Conservation (phyloP, 2,113 vertebrate genomes). For the Formicarius rufipectus region DNA sequence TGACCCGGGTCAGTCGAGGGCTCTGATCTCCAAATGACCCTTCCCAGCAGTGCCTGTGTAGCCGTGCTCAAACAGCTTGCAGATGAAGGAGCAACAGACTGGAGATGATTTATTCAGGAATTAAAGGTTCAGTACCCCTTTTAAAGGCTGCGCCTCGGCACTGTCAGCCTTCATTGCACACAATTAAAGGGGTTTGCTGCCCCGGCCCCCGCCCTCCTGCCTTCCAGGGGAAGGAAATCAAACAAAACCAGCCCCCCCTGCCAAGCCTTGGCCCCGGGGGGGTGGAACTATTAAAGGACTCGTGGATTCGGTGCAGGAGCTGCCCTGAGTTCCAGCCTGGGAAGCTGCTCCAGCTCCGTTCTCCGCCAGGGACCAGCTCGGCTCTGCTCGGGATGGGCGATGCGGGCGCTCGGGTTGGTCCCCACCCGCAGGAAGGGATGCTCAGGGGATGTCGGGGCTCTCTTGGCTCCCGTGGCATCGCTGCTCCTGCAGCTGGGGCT, state of each 20-base stretch:
- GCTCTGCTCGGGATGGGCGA: not conserved
- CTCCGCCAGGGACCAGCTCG: not conserved
- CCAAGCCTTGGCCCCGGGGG: not conserved
- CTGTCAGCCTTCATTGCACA: conserved; percentile 69
- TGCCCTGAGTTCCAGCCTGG: not conserved
- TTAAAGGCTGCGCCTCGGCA: conserved; percentile 27
- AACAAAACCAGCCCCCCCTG: not conserved
- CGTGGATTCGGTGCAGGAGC: not conserved
- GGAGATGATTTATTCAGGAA: conserved; percentile 70
- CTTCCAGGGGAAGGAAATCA: conserved; percentile 25
- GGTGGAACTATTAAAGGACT: not conserved
- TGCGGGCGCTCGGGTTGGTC: no score
- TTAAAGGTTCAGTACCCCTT: conserved; percentile 60
- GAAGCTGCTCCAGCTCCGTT: not conserved
- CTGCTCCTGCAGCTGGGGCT: not conserved
- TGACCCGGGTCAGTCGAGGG: conserved; percentile 30
- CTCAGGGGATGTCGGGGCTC: not conserved
- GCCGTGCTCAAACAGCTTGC: conserved; percentile 61
- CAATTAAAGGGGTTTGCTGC: conserved; percentile 56
- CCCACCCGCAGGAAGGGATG: accelerated
- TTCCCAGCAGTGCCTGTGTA: conserved; percentile 8
- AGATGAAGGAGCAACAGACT: conserved; percentile 68
- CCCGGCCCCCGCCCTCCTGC: not conserved
- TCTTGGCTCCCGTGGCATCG: not conserved
- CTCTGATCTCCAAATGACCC: conserved; percentile 62